Percentiles rank a stretch among this genome's conserved stretches.
Evolutionary conservation across 2,113 vertebrate species (phyloP).

Genomic region (Clarias macrocephalus): DNA sequence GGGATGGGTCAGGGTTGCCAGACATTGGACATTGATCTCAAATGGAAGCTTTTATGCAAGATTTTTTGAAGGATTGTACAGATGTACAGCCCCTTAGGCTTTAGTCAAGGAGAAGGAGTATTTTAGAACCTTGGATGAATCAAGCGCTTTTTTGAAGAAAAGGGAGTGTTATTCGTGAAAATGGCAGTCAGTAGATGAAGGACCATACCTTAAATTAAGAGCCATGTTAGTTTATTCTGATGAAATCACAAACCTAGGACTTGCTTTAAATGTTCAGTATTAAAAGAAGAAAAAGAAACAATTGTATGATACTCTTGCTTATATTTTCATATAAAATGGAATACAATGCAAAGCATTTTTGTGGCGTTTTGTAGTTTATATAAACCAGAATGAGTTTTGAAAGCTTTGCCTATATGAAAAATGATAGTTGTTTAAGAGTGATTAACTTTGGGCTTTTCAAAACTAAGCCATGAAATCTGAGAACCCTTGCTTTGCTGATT

Average conservation of each 20-base stretch:
- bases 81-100: slow-evolving; percentile 83
- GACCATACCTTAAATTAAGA: slow-evolving; percentile 84
- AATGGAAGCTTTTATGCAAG: slow-evolving; percentile 94
- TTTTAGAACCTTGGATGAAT: slow-evolving; percentile 60
- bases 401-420: slow-evolving; percentile 94
- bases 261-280: slow-evolving; percentile 96
- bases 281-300: slow-evolving; percentile 83
- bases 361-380: slow-evolving; percentile 99
- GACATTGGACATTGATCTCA: slow-evolving; percentile 87
- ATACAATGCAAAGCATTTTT: slow-evolving; percentile 99
- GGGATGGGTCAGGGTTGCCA: slow-evolving; percentile 80
- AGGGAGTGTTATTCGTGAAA: slow-evolving; percentile 71
- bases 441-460: slow-evolving; percentile 81
- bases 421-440: slow-evolving; percentile 81
- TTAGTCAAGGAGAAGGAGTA: slow-evolving; percentile 64
- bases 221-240: slow-evolving; percentile 83
- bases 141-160: slow-evolving; percentile 69
- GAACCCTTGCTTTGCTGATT: slow-evolving; percentile 98
- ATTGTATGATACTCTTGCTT: slow-evolving; percentile 99
- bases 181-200: slow-evolving; percentile 71
- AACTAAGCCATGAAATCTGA: slow-evolving; percentile 89
- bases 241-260: slow-evolving; percentile 80
- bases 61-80: slow-evolving; percentile 96
- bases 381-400: slow-evolving; percentile 99
- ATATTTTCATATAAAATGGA: slow-evolving; percentile 99